Conservation (phyloP, 2,113 vertebrate species). For the Scomber japonicus region DNA sequence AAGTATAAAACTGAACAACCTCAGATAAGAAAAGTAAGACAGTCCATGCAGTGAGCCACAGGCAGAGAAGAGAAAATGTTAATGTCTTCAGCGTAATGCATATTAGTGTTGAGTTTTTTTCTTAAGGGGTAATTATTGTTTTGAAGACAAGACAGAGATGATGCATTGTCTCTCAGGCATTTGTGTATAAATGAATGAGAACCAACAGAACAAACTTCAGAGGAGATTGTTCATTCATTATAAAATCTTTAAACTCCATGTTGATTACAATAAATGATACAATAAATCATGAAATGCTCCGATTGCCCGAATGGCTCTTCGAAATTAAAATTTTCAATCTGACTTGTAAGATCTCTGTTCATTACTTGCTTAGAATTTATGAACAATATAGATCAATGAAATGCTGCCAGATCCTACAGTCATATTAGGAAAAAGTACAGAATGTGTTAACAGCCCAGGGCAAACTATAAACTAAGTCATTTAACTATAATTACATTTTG, state of each 20-base stretch:
- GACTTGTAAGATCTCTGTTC: background rate
- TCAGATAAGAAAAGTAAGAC: slow-evolving; percentile 33
- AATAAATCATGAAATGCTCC: background rate
- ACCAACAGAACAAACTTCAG: background rate
- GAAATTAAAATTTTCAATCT: slow-evolving; percentile 1
- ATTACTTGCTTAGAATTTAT: slow-evolving; percentile 10
- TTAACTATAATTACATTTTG: background rate
- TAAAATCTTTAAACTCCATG: background rate
- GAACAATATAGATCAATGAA: background rate
- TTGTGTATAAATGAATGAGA: background rate
- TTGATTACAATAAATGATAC: background rate
- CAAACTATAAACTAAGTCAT: background rate
- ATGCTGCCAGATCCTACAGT: background rate
- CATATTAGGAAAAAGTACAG: background rate
- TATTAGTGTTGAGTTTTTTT: slow-evolving; percentile 5
- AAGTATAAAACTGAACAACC: slow-evolving; percentile 38
- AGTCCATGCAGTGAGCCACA: slow-evolving; percentile 38
- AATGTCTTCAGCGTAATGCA: background rate
- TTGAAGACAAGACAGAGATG: background rate
- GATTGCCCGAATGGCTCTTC: background rate
- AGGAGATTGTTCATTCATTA: background rate
- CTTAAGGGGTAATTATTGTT: slow-evolving; percentile 12
- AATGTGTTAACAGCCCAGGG: background rate
- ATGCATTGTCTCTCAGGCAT: slow-evolving; percentile 1
- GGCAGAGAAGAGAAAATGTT: slow-evolving; percentile 21